These are phyloP conservation scores for Hippocampus guttulatus DNA, from an alignment of 2,113 vertebrate genomes.

Conservation along the genomic window DNA sequence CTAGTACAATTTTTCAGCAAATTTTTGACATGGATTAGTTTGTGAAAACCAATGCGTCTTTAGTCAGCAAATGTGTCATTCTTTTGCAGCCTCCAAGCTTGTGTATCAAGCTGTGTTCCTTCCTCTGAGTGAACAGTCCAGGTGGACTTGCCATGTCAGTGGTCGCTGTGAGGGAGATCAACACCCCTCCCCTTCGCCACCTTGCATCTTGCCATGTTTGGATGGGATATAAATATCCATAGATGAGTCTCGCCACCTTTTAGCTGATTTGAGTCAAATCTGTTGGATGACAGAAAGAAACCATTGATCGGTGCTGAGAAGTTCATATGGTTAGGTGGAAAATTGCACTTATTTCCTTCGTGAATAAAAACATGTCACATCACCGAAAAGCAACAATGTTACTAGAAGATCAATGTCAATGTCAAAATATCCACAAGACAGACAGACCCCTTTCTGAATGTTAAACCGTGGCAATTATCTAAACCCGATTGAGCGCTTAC, in stretches of 20 bases:
- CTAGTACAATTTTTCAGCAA: too few species aligned
- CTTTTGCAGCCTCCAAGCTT: not conserved
- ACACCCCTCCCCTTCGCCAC: conserved; percentile 9
- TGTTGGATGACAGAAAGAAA: not conserved
- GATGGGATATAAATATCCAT: conserved; percentile 68
- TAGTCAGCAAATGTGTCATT: too few species aligned
- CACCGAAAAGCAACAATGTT: too few species aligned
- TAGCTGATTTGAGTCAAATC: not conserved
- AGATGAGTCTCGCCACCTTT: conserved; percentile 11
- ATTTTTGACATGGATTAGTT: too few species aligned
- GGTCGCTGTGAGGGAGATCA: conserved; percentile 31
- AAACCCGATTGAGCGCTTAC: too few species aligned
- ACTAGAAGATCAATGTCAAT: too few species aligned
- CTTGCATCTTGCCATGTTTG: conserved; percentile 64
- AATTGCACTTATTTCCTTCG: too few species aligned
- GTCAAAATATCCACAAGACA: too few species aligned
- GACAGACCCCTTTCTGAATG: too few species aligned
- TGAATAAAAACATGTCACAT: too few species aligned
- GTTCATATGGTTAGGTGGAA: not conserved
- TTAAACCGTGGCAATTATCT: too few species aligned
- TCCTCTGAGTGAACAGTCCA: conserved; percentile 60
- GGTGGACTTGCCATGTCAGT: conserved; percentile 35
- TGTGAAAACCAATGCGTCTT: too few species aligned
- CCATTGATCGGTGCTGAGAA: not conserved
- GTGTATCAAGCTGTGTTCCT: not conserved